Base-by-base conservation (phyloP, 2,113 vertebrate genomes). In the Physeter macrocephalus region DNA sequence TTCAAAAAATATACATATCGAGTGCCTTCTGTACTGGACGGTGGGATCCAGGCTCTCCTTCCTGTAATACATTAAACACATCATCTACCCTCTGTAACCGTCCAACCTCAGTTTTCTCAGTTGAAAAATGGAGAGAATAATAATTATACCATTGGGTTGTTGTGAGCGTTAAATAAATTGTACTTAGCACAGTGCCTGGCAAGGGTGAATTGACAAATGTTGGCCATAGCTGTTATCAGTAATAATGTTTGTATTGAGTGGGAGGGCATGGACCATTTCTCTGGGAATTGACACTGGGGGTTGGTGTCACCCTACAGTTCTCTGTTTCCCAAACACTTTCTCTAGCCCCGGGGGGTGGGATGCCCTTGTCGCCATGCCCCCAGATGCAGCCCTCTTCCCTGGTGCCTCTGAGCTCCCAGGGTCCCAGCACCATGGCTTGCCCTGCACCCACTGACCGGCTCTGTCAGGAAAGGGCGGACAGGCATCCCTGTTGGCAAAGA, bases 401-500 rank as follows among this genome's bases (percentile, higher is more conserved):
- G 18, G 67, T 6, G n/a, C 93, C 78, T 82, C 57, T 75, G 69
- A 81, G 17, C 2, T 77, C 1, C 13, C 6, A 3, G n/a, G 29
- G 64, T 27, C 46, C 39, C 54, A 23, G 8, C 15, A 41, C 25
- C 41, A 1, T 2, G n/a, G 34, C 67, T 57, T 84, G 64, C 66
- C 57, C 92, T 59, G 29, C 21, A 72, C 59, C 54, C 87, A 36
- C 74, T 0, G 10, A 39, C 74, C 49, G 81, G 52, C n/a, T 75
- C 15, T 95, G 84, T 90, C 95, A 92, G 83, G 94, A 96, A 98
- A 97, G 62, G 78, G 91, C 23, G 43, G 96, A 95, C 94, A 86
- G 88, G 93, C 49, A 64, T 94, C 88, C 82, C 36, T 95, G 6
- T 36, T 93, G 98, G 96, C 96, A 83, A 43, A 17, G n/a, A 46